Conservation (phyloP, 1,140 invertebrate species). For the Pararge aegeria region DNA sequence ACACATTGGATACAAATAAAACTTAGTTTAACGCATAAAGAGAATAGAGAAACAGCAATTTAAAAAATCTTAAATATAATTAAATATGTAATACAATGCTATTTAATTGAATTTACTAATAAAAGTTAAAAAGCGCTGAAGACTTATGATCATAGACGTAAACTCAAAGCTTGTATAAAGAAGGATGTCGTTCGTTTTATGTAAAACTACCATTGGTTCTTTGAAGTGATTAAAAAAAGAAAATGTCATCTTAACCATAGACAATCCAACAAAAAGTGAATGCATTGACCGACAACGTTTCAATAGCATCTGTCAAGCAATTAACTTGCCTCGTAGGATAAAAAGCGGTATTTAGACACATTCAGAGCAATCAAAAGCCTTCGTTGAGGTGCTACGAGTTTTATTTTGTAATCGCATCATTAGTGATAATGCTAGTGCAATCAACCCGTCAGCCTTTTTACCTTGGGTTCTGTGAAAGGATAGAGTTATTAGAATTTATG, state of each 20-base stretch:
- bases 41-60: no score
- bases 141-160: no score
- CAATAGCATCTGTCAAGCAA: constrained; percentile 17
- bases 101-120: no score
- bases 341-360: constrained; percentile 20
- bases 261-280: constrained; percentile 13
- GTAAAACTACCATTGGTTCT: not conserved
- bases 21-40: no score
- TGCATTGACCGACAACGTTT: constrained; percentile 8
- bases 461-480: constrained; percentile 3
- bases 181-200: not conserved
- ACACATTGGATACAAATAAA: no score
- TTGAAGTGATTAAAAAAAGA: constrained; percentile 15
- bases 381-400: constrained; percentile 17
- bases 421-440: constrained; percentile 5
- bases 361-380: constrained; percentile 29
- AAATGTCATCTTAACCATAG: constrained; percentile 11
- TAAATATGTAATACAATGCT: no score
- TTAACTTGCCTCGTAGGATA: constrained; percentile 10
- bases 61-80: no score
- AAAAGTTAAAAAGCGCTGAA: no score
- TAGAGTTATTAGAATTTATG: not conserved
- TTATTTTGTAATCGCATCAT: constrained; percentile 10
- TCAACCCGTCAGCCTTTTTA: constrained; percentile 9
- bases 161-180: not conserved